Evolutionary conservation across 2,113 vertebrate species (phyloP), one percentile per base, ranked within the genome.

Genomic region (Austrofundulus limnaeus): DNA sequence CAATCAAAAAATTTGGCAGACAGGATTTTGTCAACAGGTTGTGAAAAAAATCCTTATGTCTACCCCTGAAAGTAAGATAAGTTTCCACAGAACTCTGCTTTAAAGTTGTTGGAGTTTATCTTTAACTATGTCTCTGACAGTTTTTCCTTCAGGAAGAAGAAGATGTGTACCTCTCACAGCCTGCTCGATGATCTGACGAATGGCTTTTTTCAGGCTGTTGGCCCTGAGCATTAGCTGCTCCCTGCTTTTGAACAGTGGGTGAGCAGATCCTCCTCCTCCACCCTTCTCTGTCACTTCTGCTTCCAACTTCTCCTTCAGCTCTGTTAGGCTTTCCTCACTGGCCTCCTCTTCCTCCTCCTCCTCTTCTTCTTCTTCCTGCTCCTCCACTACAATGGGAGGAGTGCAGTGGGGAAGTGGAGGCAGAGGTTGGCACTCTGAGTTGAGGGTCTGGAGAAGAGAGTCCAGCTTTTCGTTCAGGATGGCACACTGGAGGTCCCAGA

Each of bases 201-300:
- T 94, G 0, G 96, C 97, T 77, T 98, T 98, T 91, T 98, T 98
- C 84, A 99, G 90, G 75, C 97, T 99, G 89, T 99, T 96, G 55
- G 97, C 97, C 31, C 97, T 82, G 14, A 96, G 91, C 94, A 98
- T 94, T 62, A 99, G 90, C 78, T 96, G 95, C 68, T 98, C 95
- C 41, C 90, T 91, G 2, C 95, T 92, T 62, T 90, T 96, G 80
- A 93, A 91, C 50, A 93, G 82, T 75, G 93, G 94, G 64, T 92
- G 93, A 0, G 87, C 87, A 3, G 90, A 89, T 23, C 89, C 47
- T 85, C 90, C 42, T 90, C 93, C 0, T 5, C 17, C 43, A 7
- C 21, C 85, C 61, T 94, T 95, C 81, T 92, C 90, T 0, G 91
- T 85, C 61, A 93, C 85, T 51, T 92, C 93, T 56, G 95, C 94